Base-by-base conservation (phyloP, 2,113 vertebrate genomes). In the Oryzias celebensis region DNA sequence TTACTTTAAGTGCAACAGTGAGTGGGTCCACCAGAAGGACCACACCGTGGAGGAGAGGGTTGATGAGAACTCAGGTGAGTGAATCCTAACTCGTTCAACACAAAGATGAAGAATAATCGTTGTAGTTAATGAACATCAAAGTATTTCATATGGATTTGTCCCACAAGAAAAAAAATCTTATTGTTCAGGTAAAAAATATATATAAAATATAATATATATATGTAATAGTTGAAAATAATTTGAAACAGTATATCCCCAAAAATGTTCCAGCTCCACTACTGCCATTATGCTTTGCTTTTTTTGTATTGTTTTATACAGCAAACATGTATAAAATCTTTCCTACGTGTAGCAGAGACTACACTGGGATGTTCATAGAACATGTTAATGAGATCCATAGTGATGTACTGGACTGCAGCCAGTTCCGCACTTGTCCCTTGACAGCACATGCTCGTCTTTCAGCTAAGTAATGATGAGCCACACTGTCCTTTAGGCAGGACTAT, bases 11-110 rank as follows among this genome's bases (percentile, higher is more conserved):
- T 98, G 96, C 89, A 98, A 98, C 87, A 96, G 96, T 0, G 96
- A 98, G 73, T 98, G 96, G 96, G 96, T 98, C 65, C 96, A 98
- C 86, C 96, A 98, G 90, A 98, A 97, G 80, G 96, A 97, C 78
- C 96, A 98, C 42, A 92, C 93, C 1, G 95, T 96, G 63, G 95
- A 96, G 0, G 96, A 98, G 84, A 89, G 94, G 68, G 92, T 98
- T 63, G 96, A 98, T 3, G 95, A 98, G 85, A 97, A 93, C 61
- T 95, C 96, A 31, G 96, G 96, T 98, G 68, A 93, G 94, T 88
- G 41, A 66, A 57, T 14, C 16, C 47, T 2, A 3, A 4, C 51
- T 45, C 41, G 14, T 5, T n/a, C 36, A 17, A 3, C 31, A 47
- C 31, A 42, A 46, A 45, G 14, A 42, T 23, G 13, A 0, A 48